Evolutionary conservation across 2,888 invertebrate genomes (phyloP).

Genomic region (Spisula solida): DNA sequence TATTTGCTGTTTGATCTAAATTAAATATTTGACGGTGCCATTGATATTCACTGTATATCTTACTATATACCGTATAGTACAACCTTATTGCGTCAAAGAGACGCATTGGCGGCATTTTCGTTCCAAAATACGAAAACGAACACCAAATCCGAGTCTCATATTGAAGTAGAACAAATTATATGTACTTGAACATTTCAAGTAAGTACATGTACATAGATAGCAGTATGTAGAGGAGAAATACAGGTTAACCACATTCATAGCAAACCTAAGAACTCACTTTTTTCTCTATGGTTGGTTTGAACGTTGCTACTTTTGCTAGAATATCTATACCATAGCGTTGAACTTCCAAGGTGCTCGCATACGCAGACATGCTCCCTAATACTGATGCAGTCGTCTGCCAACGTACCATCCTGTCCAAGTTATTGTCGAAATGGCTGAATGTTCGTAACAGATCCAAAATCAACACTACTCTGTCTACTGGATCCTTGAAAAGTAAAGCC

Average conservation of each 20-base stretch:
- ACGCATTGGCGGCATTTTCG: too few relatives aligned
- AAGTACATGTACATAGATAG: too few relatives aligned
- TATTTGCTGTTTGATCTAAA: too few relatives aligned
- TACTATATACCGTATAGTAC: too few relatives aligned
- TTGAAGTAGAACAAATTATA: too few relatives aligned
- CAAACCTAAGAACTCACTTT: constrained; percentile 74
- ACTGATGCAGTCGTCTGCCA: constrained; percentile 79
- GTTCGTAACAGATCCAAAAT: constrained; percentile 80
- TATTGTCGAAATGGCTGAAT: constrained; percentile 81
- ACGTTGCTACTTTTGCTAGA: constrained; percentile 80
- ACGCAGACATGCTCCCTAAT: constrained; percentile 83
- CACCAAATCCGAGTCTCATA: too few relatives aligned
- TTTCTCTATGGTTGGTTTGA: constrained; percentile 74
- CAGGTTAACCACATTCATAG: neutral
- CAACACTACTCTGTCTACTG: constrained; percentile 76
- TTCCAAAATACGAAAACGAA: too few relatives aligned
- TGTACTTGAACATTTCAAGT: too few relatives aligned
- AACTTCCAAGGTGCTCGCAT: constrained; percentile 74
- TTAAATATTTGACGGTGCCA: too few relatives aligned
- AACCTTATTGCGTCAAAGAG: too few relatives aligned
- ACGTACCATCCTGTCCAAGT: constrained; percentile 75
- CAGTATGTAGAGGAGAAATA: too few relatives aligned
- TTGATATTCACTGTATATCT: too few relatives aligned
- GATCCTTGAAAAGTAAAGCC: constrained; percentile 75
- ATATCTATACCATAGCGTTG: constrained; percentile 82